Base-by-base conservation (phyloP, 1,140 invertebrate species). In the Aphis craccivora region DNA sequence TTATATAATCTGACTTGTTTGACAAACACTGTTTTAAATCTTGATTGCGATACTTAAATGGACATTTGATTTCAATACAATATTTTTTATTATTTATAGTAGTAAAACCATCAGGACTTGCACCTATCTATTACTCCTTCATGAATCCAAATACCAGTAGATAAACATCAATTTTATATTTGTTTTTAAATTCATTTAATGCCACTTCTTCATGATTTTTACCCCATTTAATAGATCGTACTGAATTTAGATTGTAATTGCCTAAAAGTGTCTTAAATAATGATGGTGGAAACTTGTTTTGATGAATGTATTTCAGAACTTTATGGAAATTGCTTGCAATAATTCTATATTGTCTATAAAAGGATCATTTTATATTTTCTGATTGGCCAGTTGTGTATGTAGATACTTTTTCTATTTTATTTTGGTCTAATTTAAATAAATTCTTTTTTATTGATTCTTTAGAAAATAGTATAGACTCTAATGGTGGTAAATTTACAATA, bases 81-180 rank as follows among this genome's bases (percentile, higher is more conserved):
- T 37, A 83, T 83, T 83, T 83, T 83, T 83, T 83, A 83, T 83
- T 83, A 37, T 83, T 37, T 83, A 83, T 23, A 83, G 37, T 83
- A 23, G 81, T 37, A 83, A 37, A 20, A 23, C 37, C 35, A 14
- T 83, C 20, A 23, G 81, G 81, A 40, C 37, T 37, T 37, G 37
- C 37, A 37, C 37, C 37, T 37, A 37, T 37, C n/a, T 37, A 37
- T 2, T 37, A 1, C 37, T 37, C 1, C 37, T 37, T 37, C 37
- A 37, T 37, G 37, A 37, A 37, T 37, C 37, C 37, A 37, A 37
- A 37, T 37, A 37, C 37, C 37, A 37, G 37, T 37, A 37, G 37
- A 37, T 37, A 37, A 37, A 37, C 37, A 37, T 37, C 37, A 37
- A 37, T 37, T 37, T 37, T 37, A 37, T 37, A 37, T 37, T 37